phyloP scores from a whole-genome alignment of 2,797 vertebrate genomes.

The Menidia menidia region DNA sequence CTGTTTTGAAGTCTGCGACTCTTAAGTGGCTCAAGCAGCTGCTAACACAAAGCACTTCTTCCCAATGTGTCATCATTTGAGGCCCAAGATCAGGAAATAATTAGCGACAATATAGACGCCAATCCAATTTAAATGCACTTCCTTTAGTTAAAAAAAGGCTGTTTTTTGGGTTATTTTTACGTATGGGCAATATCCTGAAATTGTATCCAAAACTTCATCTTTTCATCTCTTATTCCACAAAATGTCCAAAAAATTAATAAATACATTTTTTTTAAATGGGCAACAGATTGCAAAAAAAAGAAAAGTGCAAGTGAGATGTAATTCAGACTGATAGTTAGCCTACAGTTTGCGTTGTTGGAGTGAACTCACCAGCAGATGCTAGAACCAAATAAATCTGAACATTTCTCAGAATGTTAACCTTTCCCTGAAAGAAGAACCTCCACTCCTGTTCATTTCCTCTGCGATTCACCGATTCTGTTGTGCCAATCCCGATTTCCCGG shows the following conservation, averaged over 20 bases:
- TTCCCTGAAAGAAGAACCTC: not conserved
- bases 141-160: not conserved
- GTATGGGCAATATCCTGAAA: not conserved
- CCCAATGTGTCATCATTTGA: conserved; percentile 31
- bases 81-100: conserved; percentile 13
- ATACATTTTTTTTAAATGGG: not conserved
- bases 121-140: not conserved
- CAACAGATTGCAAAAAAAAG: not conserved
- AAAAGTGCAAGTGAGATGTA: not conserved
- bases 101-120: not conserved
- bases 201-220: not conserved
- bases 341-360: not conserved
- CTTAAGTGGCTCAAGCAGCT: conserved; percentile 22
- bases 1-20: conserved; percentile 24
- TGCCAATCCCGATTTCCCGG: not conserved
- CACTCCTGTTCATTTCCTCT: too few species aligned
- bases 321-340: not conserved
- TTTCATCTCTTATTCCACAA: not conserved
- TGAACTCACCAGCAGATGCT: not conserved
- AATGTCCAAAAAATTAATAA: not conserved
- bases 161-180: not conserved
- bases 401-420: not conserved
- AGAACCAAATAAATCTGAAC: not conserved
- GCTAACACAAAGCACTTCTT: conserved; percentile 22
- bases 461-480: not conserved